Conservation (phyloP, 2,888 invertebrate species). For the Brachyopa scutellaris region DNA sequence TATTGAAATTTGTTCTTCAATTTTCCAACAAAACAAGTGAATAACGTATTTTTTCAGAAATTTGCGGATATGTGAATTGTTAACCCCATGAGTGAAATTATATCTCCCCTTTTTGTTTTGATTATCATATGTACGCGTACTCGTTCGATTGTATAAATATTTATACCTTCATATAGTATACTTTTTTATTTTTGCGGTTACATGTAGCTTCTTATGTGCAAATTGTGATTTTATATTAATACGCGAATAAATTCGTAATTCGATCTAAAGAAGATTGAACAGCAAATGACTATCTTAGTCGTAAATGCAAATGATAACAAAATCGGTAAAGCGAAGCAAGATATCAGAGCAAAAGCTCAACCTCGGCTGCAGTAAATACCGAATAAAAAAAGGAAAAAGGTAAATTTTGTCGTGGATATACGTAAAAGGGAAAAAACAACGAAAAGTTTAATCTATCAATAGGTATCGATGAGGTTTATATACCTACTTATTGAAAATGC, state of each 20-base stretch:
- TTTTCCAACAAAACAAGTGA: too few species aligned
- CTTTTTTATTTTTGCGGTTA: conserved; percentile 42
- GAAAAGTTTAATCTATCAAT: too few species aligned
- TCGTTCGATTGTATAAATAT: too few species aligned
- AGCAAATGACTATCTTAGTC: conserved; percentile 5
- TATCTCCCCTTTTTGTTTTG: conserved; percentile 36
- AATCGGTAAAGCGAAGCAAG: neutral
- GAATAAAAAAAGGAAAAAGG: neutral
- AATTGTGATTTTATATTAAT: conserved; percentile 33
- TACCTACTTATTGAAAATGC: too few species aligned
- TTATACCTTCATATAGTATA: conserved; percentile 15
- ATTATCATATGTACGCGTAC: conserved; percentile 20
- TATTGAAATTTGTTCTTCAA: neutral
- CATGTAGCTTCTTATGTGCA: conserved; percentile 12
- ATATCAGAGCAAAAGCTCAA: neutral
- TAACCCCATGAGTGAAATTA: conserved; percentile 32
- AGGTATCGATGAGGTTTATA: too few species aligned
- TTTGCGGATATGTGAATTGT: neutral
- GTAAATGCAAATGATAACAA: conserved; percentile 2
- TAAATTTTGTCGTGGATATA: too few species aligned
- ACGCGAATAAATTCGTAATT: too few species aligned
- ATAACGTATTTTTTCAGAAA: too few species aligned
- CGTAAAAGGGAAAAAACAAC: too few species aligned
- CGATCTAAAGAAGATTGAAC: too few species aligned
- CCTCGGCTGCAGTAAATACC: neutral